phyloP scores from a whole-genome alignment of 2,797 vertebrate genomes.

The Psittacula derbiana region DNA sequence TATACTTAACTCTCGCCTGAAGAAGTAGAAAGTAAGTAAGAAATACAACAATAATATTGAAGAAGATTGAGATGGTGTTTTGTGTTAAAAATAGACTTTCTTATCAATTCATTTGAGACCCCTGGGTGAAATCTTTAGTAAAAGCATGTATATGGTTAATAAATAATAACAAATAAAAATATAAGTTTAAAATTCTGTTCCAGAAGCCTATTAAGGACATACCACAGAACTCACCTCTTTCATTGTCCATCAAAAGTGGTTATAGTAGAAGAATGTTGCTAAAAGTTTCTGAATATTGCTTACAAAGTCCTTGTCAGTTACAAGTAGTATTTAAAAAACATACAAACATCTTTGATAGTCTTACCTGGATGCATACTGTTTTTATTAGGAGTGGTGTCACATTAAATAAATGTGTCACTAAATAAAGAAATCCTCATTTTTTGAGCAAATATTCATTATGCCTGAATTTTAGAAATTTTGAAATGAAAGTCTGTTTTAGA shows the following conservation, averaged over 20 bases:
- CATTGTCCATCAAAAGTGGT: background rate
- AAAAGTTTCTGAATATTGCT: background rate
- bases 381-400: background rate
- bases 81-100: background rate
- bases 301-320: background rate
- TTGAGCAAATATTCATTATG: background rate
- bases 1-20: background rate
- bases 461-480: background rate
- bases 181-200: background rate
- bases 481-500: background rate
- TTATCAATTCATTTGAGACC: background rate
- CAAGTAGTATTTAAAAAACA: background rate
- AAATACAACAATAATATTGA: background rate
- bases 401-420: background rate
- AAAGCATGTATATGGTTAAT: slow-evolving; percentile 4
- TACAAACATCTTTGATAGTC: background rate
- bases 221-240: background rate
- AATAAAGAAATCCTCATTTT: background rate
- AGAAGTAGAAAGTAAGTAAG: background rate
- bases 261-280: background rate
- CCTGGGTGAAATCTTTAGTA: background rate
- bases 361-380: background rate
- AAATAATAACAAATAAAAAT: background rate
- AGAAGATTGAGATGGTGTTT: background rate
- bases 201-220: background rate